A percentile compares a stretch with the other conserved stretches of the same genome.
These are phyloP conservation scores for Drosophila pandora DNA, from an alignment of 1,140 invertebrate genomes.

Conservation along the genomic window DNA sequence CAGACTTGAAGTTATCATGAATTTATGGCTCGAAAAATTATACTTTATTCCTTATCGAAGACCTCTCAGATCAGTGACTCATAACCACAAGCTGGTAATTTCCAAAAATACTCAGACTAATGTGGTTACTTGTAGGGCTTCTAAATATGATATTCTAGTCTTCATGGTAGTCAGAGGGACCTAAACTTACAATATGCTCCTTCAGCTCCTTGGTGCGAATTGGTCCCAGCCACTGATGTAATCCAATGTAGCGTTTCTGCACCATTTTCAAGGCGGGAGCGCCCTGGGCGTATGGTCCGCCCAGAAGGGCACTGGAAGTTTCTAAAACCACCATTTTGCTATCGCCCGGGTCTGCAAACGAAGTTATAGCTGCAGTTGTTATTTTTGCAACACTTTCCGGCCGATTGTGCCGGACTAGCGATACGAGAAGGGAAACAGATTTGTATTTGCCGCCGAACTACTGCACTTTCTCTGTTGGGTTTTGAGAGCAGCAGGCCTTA, in stretches of 20 bases:
- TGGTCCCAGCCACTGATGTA: constrained; percentile 94
- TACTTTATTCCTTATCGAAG: background rate
- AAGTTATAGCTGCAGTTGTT: constrained; percentile 22
- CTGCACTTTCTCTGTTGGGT: constrained; percentile 22
- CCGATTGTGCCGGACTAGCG: constrained; percentile 35
- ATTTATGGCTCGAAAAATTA: background rate
- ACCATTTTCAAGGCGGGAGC: constrained; percentile 93
- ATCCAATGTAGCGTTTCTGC: constrained; percentile 93
- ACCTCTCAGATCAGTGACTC: background rate
- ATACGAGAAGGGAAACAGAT: constrained; percentile 23
- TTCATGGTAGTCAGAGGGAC: background rate
- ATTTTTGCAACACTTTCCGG: constrained; percentile 52
- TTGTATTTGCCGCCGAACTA: constrained; percentile 4
- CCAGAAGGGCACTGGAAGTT: constrained; percentile 86
- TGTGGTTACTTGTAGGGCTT: too few species aligned
- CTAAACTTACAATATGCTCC: constrained; percentile 88
- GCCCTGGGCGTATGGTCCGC: constrained; percentile 90
- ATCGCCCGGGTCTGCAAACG: constrained; percentile 40
- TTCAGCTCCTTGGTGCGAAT: constrained; percentile 88
- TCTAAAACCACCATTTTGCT: constrained; percentile 89
- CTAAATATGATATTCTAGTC: too few species aligned
- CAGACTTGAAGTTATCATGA: background rate
- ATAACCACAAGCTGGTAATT: background rate
- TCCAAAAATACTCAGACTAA: background rate
- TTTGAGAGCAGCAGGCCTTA: background rate